Base-by-base conservation (phyloP, 2,113 vertebrate species). In the Cyanocitta stelleri region DNA sequence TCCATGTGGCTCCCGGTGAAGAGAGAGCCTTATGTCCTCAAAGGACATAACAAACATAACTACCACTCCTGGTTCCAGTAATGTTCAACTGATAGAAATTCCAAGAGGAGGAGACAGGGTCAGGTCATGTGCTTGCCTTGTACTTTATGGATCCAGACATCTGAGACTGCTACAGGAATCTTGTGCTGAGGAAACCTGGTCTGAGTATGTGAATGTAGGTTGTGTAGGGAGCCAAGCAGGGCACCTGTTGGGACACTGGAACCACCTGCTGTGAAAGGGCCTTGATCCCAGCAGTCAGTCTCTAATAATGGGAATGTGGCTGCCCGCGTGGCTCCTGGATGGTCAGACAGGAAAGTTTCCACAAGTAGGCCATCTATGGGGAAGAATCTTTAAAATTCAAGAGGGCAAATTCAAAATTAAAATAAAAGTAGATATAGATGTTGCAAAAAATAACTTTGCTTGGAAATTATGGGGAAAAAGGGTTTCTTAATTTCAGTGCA, bases 151-250 rank as follows among this genome's bases (percentile, higher is more conserved):
- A 48, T 59, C 33, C 15, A 37, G 43, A 61, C 16, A 37, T 24
- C 21, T 76, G 44, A 49, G 44, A 49, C 21, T 27, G 52, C 23
- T 23, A 9, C 9, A 16, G n/a, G 15, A 61, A 32, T 18, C 20
- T 43, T 8, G 44, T n/a, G 5, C 32, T 0, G 2, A 37, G 56
- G n/a, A 32, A 37, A 61, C n/a, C 12, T 39, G n/a, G 2, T 24
- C 44, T 48, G 27, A 13, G 15, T 13, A 16, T 24, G n/a, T 49
- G n/a, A 37, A 9, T 61, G n/a, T 30, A 10, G 43, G n/a, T 16
- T 18, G 27, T 61, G 56, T 23, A 48, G 27, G 27, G 43, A 61
- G 26, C 9, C 26, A 75, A 37, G 55, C 3, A 7, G 19, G 43
- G 9, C 20, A 39, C 16, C 29, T 2, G 5, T 32, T 0, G 1